These are phyloP conservation scores for Agrochola lota DNA, from an alignment of 2,888 invertebrate species.

Conservation along the genomic window DNA sequence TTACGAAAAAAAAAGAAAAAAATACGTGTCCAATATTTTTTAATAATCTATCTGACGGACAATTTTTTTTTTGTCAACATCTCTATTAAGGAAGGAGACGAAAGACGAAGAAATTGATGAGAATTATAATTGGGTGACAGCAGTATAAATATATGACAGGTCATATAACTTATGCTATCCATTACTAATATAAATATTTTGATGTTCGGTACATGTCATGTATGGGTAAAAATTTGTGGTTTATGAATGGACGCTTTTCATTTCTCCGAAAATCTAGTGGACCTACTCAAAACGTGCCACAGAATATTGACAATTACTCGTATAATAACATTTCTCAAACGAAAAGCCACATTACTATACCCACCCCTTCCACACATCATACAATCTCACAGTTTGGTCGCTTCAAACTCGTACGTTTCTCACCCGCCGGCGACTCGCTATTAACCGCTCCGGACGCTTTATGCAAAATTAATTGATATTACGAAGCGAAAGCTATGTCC, in stretches of 20 bases:
- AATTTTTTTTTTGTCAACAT: too few species aligned
- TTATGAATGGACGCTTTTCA: not conserved
- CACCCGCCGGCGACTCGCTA: slow-evolving; percentile 47
- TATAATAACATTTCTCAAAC: too few species aligned
- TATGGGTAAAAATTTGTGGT: not conserved
- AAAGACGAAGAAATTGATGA: not conserved
- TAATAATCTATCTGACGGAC: too few species aligned
- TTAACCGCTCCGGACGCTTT: slow-evolving; percentile 56
- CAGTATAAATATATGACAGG: too few species aligned
- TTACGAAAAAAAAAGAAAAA: too few species aligned
- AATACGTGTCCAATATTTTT: too few species aligned
- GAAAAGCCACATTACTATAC: not conserved
- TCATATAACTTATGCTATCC: not conserved
- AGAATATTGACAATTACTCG: too few species aligned
- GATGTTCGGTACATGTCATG: not conserved
- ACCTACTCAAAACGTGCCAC: not conserved
- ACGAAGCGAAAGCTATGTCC: slow-evolving; percentile 43
- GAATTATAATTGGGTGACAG: not conserved
- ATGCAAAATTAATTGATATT: slow-evolving; percentile 68
- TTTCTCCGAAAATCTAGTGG: not conserved
- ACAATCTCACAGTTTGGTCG: slow-evolving; percentile 29
- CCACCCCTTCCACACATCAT: not conserved
- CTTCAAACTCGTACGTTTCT: slow-evolving; percentile 41
- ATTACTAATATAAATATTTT: too few species aligned
- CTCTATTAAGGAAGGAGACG: too few species aligned